Base-by-base conservation (phyloP, 2,113 vertebrate species). In the Lontra canadensis region DNA sequence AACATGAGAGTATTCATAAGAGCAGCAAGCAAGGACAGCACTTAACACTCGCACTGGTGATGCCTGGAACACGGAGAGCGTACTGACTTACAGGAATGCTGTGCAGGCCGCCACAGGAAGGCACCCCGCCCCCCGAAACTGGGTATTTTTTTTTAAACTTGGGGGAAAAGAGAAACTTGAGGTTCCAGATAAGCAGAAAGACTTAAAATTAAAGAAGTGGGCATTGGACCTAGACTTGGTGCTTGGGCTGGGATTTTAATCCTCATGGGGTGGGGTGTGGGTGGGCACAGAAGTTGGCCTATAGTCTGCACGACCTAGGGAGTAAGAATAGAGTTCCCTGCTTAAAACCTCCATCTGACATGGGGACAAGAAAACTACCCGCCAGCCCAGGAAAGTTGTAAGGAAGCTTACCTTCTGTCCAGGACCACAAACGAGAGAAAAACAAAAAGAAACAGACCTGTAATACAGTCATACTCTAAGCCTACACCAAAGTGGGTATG, bases 381-480 rank as follows among this genome's bases (percentile, higher is more conserved):
- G 34, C 61, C 20, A 15, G 87, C 81, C 39, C 57, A 92, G 84
- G 52, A 61, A 90, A 83, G 65, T 31, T 76, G 86, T 44, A 90
- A 94, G 69, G 57, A 95, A 47, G 88, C 55, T 87, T 65, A 67
- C 55, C 61, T 93, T 94, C 69, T 59, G 15, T 90, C 52, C 31
- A 74, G 84, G 61, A 89, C 55, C 57, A 90, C 55, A 94, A 86
- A 85, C 47, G 39, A 47, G 67, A 74, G 49, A 90, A 55, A 95
- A 90, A 44, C 34, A 80, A 63, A 94, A 95, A 88, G 76, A 89
- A 88, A 78, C 47, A 97, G 79, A 59, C 29, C 78, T 83, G 29
- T 67, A 84, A 96, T 87, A 92, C 79, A 95, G 55, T 89, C 79
- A 73, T 21, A 90, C 29, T 59, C 49, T 85, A 96, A 36, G 94